Base-by-base conservation (phyloP, 2,888 invertebrate species). In the Philonicus albiceps region DNA sequence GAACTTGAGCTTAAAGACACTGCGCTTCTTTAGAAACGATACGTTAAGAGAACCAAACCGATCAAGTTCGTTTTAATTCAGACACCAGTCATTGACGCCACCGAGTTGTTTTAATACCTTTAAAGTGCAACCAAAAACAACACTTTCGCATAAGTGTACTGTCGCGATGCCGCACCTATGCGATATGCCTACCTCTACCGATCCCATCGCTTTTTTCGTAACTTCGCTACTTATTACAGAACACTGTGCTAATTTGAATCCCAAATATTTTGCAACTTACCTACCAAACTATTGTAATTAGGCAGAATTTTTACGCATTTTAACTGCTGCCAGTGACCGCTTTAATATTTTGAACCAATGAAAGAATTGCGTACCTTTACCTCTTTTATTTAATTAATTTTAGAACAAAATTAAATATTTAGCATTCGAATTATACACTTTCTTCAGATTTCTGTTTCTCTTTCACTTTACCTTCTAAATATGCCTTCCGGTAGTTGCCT, bases 401-500 rank as follows among this genome's bases (percentile, higher is more conserved):
- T 7, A 64, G 11, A 27, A 64, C 11, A 64, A 64, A n/a, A 64
- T 3, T 7, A 13, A 64, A 1, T 13, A 64, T 1, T 64, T 22
- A 8, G 8, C 64, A 19, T 64, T 7, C 22, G 11, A 64, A 0
- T 11, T 19, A 27, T 64, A 27, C 64, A 22, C 7, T 22, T 64
- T 64, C 22, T 22, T 22, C 64, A n/a, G 49, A 49, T 2, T 27
- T 11, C n/a, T 94, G 94, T 13, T 85, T 27, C n/a, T 94, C 94
- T 16, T 85, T 86, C n/a, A 86, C 89, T 89, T 94, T 94, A 34
- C 90, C 91, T 73, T 91, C 91, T 88, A 94, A 90, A 90, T 95
- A 95, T 84, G 93, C 93, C 86, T 92, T 91, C 89, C 93, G 94
- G 90, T 95, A 96, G 74, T 91, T 92, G 30, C 94, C 95, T 87